These are phyloP conservation scores for Morpho achilles DNA, from an alignment of 2,888 invertebrate species.

Conservation along the genomic window DNA sequence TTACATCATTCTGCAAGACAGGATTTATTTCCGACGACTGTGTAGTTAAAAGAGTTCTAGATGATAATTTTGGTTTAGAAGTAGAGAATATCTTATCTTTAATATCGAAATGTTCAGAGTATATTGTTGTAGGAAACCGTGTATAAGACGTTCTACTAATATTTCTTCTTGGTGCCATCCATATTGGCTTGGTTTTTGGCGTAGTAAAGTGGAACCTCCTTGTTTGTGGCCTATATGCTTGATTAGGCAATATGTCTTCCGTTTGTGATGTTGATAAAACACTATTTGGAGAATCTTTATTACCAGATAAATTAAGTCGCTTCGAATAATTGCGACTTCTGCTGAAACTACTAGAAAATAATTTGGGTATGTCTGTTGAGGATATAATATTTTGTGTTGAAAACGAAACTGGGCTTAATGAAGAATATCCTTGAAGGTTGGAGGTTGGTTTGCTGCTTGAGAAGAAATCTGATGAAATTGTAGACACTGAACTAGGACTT, in stretches of 20 bases:
- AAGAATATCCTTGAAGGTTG: conserved; percentile 24
- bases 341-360: conserved; percentile 43
- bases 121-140: conserved; percentile 56
- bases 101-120: conserved; percentile 64
- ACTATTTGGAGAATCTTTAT: conserved; percentile 62
- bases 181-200: conserved; percentile 59
- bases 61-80: conserved; percentile 37
- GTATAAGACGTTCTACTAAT: conserved; percentile 36
- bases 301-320: conserved; percentile 52
- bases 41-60: conserved; percentile 56
- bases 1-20: conserved; percentile 60
- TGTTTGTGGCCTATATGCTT: conserved; percentile 41
- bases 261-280: conserved; percentile 46
- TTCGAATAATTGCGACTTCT: conserved; percentile 64
- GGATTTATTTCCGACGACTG: conserved; percentile 73
- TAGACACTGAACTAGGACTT: conserved; percentile 40
- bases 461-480: conserved; percentile 35
- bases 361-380: conserved; percentile 47
- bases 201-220: conserved; percentile 64
- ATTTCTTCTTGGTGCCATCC: conserved; percentile 65
- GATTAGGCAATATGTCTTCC: conserved; percentile 39
- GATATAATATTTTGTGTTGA: conserved; percentile 51
- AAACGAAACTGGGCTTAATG: conserved; percentile 30
- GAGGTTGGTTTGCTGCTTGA: conserved; percentile 22
- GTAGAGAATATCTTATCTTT: conserved; percentile 50